Base-by-base conservation (phyloP, 2,797 vertebrate genomes). In the Sebastiscus albofasciatus region DNA sequence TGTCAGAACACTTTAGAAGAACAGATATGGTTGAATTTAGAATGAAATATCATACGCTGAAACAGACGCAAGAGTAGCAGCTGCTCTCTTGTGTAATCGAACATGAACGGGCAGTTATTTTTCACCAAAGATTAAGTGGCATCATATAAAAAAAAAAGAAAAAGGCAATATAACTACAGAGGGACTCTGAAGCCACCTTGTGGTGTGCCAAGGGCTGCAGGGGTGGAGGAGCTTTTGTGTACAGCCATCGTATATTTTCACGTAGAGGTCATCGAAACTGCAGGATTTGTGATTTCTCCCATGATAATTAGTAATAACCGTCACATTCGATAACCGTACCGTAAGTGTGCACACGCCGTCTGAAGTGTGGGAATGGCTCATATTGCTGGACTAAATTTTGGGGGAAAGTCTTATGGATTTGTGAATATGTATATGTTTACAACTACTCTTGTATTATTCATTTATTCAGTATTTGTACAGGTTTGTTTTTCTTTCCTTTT, bases 111-210 rank as follows among this genome's bases (percentile, higher is more conserved):
- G 92, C 87, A 93, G 90, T 94, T 86, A 91, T 89, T 95, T 89
- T 95, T 96, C 96, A 97, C 97, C 97, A 98, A 98, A 98, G 97
- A 98, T 81, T 84, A 92, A 93, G 91, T 92, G 95, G 93, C 90
- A 90, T 93, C 90, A 82, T 80, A 83, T 92, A 79, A 72, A 58
- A 14, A 24, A 77, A 26, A 26, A 27, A 24, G 72, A 76, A 87
- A 89, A 92, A 86, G 95, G 95, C 95, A 95, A 95, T 96, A 95
- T 92, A 89, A 87, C 62, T 90, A 88, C 55, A 58, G 66, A 75
- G 67, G 77, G 70, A 88, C 85, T 87, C 60, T 77, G 67, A 88
- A 88, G 89, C 81, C 68, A 77, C 87, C 33, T 69, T 65, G 66
- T 78, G 69, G 77, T 64, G 79, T 80, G 77, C 79, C 80, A 79